Evolutionary conservation across 1,140 invertebrate genomes (phyloP).

Genomic region (Drosophila pruinosa): DNA sequence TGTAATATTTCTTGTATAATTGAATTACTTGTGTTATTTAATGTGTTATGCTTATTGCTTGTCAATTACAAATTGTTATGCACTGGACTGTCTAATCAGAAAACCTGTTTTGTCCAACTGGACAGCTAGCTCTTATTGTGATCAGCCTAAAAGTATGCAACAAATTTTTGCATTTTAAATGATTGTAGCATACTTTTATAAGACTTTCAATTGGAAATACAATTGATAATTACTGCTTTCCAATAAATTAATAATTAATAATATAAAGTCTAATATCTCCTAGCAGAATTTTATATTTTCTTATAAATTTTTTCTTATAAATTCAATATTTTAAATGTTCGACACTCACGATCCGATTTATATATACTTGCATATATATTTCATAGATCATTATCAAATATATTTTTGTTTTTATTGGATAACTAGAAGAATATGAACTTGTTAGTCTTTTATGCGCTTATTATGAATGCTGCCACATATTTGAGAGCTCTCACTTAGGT

Average conservation of each 20-base stretch:
- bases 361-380: no score
- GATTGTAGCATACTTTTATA: slow-evolving; percentile 49
- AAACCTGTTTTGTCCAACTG: neutral
- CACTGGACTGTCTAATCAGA: neutral
- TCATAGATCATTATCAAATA: no score
- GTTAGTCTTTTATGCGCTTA: neutral
- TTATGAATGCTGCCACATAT: neutral
- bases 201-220: neutral
- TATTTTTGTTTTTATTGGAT: no score
- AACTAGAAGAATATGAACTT: neutral
- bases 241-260: no score
- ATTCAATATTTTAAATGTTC: no score
- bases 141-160: slow-evolving; percentile 52
- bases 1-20: no score
- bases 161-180: neutral
- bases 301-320: neutral
- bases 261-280: no score
- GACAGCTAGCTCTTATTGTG: neutral
- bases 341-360: no score
- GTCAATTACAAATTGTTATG: no score
- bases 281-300: neutral
- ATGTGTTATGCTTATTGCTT: no score
- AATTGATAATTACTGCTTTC: neutral
- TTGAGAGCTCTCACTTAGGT: neutral
- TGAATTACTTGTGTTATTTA: no score